Percentiles rank a stretch among this genome's conserved stretches.
Conservation (phyloP, 2,113 vertebrate genomes). For the Tenebrosternarchus preto region DNA sequence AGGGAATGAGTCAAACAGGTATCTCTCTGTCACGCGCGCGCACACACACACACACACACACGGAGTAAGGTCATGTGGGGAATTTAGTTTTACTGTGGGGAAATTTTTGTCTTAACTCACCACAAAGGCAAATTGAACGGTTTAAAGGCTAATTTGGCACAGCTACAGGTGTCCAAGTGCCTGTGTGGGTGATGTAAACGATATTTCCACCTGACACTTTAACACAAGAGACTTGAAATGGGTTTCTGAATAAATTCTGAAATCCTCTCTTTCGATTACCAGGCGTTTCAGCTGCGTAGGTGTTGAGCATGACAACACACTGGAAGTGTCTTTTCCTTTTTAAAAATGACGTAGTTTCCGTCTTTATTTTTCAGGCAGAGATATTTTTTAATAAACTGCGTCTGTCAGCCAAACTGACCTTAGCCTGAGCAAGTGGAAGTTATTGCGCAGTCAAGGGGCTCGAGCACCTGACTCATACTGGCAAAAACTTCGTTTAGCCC, state of each 20-base stretch:
- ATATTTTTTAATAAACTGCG: background rate
- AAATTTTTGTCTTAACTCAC: constrained; percentile 9
- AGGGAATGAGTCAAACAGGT: background rate
- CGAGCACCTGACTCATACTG: background rate
- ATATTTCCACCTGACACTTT: too few species aligned
- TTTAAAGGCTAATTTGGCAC: too few species aligned
- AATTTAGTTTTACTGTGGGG: constrained; percentile 24
- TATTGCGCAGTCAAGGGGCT: background rate
- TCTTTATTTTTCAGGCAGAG: background rate
- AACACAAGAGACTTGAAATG: too few species aligned
- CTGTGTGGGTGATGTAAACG: too few species aligned
- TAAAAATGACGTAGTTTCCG: background rate
- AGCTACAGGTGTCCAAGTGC: too few species aligned
- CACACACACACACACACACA: background rate
- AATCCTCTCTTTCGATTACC: too few species aligned
- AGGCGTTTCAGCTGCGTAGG: background rate
- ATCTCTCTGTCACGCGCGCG: background rate
- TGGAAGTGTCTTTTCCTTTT: background rate
- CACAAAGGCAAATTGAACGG: too few species aligned
- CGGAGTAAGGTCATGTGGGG: background rate
- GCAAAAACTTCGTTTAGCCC: background rate
- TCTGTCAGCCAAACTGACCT: constrained; percentile 21
- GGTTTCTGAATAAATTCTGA: too few species aligned
- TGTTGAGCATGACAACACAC: background rate
- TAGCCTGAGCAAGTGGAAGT: background rate